Base-by-base conservation (phyloP, 2,797 vertebrate genomes). In the Acrossocheilus fasciatus region DNA sequence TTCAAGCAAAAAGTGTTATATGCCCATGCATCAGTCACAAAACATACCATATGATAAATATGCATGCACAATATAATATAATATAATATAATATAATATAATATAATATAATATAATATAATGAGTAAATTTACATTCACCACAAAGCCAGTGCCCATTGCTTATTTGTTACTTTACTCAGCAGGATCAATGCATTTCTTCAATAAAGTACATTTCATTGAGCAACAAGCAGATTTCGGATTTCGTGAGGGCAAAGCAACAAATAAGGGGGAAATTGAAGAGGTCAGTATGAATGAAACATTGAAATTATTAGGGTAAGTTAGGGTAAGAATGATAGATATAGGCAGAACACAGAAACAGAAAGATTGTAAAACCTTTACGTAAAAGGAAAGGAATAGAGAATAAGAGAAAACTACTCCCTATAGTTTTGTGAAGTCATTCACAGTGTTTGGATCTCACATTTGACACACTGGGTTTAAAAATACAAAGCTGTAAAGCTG, bases 161-260 rank as follows among this genome's bases (percentile, higher is more conserved):
- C 52, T 43, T 36, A 26, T 41, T 17, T 11, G 70, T 34, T 20
- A 76, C 11, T 57, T 82, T 23, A 78, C 43, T 74, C 66, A 73
- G 15, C 62, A 80, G 30, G 45, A 76, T 77, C 39, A 30, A 15
- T 43, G 82, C 82, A 83, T 41, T 79, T 59, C 20, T 15, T 41
- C 41, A 82, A 45, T 34, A 70, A 82, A 79, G 36, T 34, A 79
- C 39, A 78, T 74, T 75, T 82, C 74, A 86, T 62, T 82, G 20
- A 72, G 15, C 11, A 47, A 75, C 47, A 15, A 70, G 18, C 66
- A 26, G 43, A 36, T 34, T 50, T 41, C 12, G 43, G 50, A 66
- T 20, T 68, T 70, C 76, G 75, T 84, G 79, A 57, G 26, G 70
- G 70, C 57, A 81, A 78, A 77, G 70, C 81, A 73, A 64, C 36